Conservation (phyloP, 2,113 vertebrate genomes). For the Dryoscopus gambensis region DNA sequence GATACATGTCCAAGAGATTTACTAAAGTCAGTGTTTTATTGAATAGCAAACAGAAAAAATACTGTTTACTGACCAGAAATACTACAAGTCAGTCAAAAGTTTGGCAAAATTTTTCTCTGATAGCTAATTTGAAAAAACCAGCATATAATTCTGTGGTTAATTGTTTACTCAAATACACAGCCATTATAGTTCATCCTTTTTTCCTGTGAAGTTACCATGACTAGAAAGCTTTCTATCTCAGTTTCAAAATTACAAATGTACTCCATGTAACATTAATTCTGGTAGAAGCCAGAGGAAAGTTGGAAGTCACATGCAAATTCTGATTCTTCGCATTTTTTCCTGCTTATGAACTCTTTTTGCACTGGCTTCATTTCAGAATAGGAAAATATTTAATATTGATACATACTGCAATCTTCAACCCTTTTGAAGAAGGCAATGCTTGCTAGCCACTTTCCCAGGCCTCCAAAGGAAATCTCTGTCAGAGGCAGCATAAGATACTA, state of each 20-base stretch:
- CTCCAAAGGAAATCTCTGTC: neutral
- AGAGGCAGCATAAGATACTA: neutral
- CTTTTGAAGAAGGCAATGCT: neutral
- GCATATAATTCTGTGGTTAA: neutral
- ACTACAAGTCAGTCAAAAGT: neutral
- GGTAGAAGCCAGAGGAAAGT: slow-evolving; percentile 4
- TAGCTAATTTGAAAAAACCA: neutral
- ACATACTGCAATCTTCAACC: neutral
- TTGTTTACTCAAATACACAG: neutral
- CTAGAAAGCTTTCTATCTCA: neutral
- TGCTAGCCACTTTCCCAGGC: neutral
- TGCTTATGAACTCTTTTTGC: neutral
- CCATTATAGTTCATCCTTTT: neutral
- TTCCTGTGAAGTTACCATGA: neutral
- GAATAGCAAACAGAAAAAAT: neutral
- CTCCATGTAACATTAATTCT: neutral
- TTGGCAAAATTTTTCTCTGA: neutral
- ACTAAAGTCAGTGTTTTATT: neutral
- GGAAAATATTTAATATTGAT: neutral
- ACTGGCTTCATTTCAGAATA: neutral
- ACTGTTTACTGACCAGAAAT: neutral
- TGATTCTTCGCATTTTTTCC: slow-evolving; percentile 2
- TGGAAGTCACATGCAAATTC: slow-evolving; percentile 7
- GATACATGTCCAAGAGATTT: neutral
- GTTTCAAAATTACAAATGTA: slow-evolving; percentile 18